phyloP scores from a whole-genome alignment of 2,888 invertebrate species.

The Euplexia lucipara region DNA sequence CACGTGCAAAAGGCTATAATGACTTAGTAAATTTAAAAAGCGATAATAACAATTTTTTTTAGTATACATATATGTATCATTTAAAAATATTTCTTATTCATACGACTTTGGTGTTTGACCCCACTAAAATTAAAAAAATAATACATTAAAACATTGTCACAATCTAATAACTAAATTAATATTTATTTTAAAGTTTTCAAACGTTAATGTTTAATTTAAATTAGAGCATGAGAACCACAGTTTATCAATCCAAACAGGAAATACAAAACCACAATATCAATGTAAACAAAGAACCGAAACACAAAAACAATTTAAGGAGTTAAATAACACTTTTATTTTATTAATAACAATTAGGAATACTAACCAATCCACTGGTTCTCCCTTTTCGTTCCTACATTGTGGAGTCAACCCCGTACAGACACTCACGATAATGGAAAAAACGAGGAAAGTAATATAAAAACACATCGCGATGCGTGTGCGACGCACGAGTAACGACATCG shows the following conservation, averaged over 20 bases:
- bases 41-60: background rate
- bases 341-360: conserved; percentile 60
- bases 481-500: conserved; percentile 65
- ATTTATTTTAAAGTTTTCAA: background rate
- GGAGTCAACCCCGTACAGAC: conserved; percentile 77
- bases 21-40: background rate
- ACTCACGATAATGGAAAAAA: conserved; percentile 73
- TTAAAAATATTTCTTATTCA: no score
- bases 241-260: conserved; percentile 35
- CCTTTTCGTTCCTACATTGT: conserved; percentile 92
- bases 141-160: no score
- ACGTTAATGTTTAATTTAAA: background rate
- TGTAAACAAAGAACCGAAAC: conserved; percentile 36
- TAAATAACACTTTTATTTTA: background rate
- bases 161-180: background rate
- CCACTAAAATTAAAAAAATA: background rate
- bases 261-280: conserved; percentile 14
- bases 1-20: conserved; percentile 8
- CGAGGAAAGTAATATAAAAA: conserved; percentile 65
- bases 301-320: conserved; percentile 6
- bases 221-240: conserved; percentile 1
- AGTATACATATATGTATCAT: no score
- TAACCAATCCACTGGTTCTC: conserved; percentile 94
- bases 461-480: conserved; percentile 75
- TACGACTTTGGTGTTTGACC: no score